These are phyloP conservation scores for Lasioglossum albipes DNA, from an alignment of 1,140 invertebrate species.

Conservation along the genomic window DNA sequence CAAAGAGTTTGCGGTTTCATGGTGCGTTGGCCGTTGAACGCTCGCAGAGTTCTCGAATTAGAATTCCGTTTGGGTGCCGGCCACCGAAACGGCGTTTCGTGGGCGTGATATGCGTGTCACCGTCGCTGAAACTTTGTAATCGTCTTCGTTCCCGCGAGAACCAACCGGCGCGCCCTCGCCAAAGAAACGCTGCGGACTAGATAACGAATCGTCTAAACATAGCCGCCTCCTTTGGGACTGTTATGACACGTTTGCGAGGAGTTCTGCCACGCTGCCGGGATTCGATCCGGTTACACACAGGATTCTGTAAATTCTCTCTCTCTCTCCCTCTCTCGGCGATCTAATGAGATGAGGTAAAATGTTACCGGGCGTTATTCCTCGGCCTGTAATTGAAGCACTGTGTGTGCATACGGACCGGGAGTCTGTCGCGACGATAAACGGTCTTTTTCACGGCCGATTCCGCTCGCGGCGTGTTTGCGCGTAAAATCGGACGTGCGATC, in stretches of 20 bases:
- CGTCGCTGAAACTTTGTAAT: conserved; percentile 6
- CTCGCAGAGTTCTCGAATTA: conserved; percentile 48
- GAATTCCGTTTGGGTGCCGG: conserved; percentile 41
- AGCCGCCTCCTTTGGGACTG: background rate
- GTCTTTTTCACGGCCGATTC: conserved; percentile 16
- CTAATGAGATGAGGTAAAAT: no score
- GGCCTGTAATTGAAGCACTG: no score
- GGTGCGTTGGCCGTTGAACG: conserved; percentile 24
- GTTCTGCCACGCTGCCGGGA: background rate
- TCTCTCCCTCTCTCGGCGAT: no score
- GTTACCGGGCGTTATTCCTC: background rate
- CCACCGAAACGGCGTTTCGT: conserved; percentile 12
- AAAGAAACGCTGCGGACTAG: background rate
- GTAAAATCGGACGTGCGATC: conserved; percentile 23
- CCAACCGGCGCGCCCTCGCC: background rate
- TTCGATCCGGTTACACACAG: background rate
- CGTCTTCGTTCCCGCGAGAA: background rate
- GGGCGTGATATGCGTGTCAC: background rate
- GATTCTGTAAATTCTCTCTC: no score
- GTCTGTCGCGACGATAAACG: background rate
- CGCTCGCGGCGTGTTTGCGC: background rate
- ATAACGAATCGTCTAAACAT: conserved; percentile 6
- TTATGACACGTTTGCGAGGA: background rate
- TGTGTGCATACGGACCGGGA: no score
- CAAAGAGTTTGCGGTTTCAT: conserved; percentile 1